Evolutionary conservation across 37 sponge, comb jelly and placozoan species (phyloP), one percentile per base, ranked within the genome.

Genomic region (Petrosia ficiformis): DNA sequence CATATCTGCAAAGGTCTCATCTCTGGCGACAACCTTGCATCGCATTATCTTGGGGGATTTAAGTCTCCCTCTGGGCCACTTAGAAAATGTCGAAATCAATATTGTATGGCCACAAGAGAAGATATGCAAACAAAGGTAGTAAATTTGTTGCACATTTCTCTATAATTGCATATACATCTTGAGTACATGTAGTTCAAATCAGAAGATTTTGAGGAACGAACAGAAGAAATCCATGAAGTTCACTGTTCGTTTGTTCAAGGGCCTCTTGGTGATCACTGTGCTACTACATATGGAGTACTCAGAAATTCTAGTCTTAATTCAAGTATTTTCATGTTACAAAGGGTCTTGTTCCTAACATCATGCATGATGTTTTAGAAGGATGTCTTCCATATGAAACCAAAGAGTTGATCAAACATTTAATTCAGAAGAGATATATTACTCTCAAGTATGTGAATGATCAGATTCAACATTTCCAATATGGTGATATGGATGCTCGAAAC

Each of bases 371-470:
- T 16, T 16, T 48, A 19, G 54, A 48, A 16, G 54, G 54, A 19
- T 10, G 14, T 16, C 16, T 48, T 10, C 54, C 54, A 48, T 48
- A 48, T 48, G 54, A 48, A 48, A 16, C 16, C 54, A 48, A 48
- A 16, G 10, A 19, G 54, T 16, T 48, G 10, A 19, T 48, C 14
- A 48, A 16, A 48, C 54, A 48, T 16, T 48, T 16, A 10, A 48
- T 48, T 48, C 79, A 2, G 68, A 70, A 68, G 38, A 31, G 39
- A 3, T 68, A 68, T 31, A 38, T 68, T 10, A 68, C 35, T 33
- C 36, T 68, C 4, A n/a, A 25, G 8, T 3, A 14, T 11, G 24
- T 68, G 36, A 68, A 68, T 31, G 38, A 25, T 4, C 32, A 11
- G 31, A 68, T 68, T 3, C 3, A 31, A 37, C n/a, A 25, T 3